Percentiles rank a stretch among this genome's conserved stretches.
Evolutionary conservation across 2,113 vertebrate species (phyloP).

Genomic region (Columbina picui): DNA sequence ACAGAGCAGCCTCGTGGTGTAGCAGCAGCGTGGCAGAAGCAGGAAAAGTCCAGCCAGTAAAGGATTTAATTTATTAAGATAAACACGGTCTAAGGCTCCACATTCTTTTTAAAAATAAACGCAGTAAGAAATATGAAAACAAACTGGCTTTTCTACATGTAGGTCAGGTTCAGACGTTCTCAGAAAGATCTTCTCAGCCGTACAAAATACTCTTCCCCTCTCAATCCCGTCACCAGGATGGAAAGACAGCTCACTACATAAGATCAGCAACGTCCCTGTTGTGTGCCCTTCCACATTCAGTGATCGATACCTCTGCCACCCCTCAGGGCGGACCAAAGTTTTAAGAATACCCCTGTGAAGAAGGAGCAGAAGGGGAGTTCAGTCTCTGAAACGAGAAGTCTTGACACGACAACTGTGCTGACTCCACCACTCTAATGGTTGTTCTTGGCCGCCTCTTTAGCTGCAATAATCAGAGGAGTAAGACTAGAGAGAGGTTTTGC

Average conservation of each 20-base stretch:
- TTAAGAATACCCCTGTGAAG: not conserved
- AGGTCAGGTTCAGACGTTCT: slow-evolving; percentile 21
- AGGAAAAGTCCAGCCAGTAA: slow-evolving; percentile 4
- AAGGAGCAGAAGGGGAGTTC: not conserved
- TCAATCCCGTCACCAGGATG: not conserved
- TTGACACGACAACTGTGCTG: slow-evolving; percentile 8
- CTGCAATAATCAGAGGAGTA: slow-evolving; percentile 94
- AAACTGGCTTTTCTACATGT: slow-evolving; percentile 1
- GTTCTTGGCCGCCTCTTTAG: slow-evolving; percentile 94
- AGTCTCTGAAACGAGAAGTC: not conserved
- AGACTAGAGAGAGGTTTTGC: slow-evolving; percentile 96
- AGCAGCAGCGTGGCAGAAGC: slow-evolving; percentile 30
- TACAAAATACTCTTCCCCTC: not conserved
- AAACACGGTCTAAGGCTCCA: slow-evolving; percentile 49
- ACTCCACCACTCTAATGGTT: slow-evolving; percentile 79
- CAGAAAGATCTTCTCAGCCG: not conserved
- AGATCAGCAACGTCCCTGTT: not conserved
- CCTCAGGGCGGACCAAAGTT: not conserved
- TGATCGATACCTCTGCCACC: not conserved
- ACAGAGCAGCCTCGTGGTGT: not conserved
- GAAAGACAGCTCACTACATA: not conserved
- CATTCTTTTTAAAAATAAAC: slow-evolving; percentile 44
- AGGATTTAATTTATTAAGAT: slow-evolving; percentile 36
- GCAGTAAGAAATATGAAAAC: not conserved
- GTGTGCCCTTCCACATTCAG: not conserved